Percentiles rank a stretch among this genome's conserved stretches.
phyloP scores from a whole-genome alignment of 1,140 invertebrate species.

The Drosophila grimshawi region DNA sequence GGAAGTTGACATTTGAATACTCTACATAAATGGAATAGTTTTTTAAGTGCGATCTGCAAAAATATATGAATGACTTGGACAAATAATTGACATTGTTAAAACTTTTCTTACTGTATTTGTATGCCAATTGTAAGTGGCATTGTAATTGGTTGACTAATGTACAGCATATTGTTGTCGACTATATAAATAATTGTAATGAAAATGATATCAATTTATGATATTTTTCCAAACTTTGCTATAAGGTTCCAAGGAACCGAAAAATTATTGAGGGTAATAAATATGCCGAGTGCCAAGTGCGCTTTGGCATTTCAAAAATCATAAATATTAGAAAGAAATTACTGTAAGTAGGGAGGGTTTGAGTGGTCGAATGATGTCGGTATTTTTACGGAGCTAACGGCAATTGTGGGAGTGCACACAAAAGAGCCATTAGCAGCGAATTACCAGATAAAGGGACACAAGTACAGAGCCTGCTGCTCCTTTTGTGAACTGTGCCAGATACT shows the following conservation, averaged over 20 bases:
- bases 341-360: slow-evolving; percentile 49
- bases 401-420: slow-evolving; percentile 76
- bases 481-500: slow-evolving; percentile 62
- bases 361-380: slow-evolving; percentile 54
- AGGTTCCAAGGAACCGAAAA: slow-evolving; percentile 4
- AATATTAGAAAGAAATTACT: slow-evolving; percentile 76
- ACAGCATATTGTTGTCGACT: no score
- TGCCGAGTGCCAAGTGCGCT: slow-evolving; percentile 44
- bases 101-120: no score
- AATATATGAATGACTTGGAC: no score
- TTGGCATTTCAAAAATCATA: slow-evolving; percentile 76
- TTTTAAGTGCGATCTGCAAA: no score
- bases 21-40: no score
- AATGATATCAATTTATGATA: no score
- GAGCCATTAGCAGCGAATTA: slow-evolving; percentile 80
- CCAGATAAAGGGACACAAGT: slow-evolving; percentile 56
- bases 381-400: slow-evolving; percentile 44
- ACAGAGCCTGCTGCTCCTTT: slow-evolving; percentile 24
- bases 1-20: no score
- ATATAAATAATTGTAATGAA: no score
- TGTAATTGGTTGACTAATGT: no score
- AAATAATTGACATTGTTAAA: no score
- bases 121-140: no score
- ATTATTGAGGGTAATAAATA: slow-evolving; percentile 44
- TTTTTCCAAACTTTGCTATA: background rate